Conservation (phyloP, 2,113 vertebrate species). For the Channa maculata region DNA sequence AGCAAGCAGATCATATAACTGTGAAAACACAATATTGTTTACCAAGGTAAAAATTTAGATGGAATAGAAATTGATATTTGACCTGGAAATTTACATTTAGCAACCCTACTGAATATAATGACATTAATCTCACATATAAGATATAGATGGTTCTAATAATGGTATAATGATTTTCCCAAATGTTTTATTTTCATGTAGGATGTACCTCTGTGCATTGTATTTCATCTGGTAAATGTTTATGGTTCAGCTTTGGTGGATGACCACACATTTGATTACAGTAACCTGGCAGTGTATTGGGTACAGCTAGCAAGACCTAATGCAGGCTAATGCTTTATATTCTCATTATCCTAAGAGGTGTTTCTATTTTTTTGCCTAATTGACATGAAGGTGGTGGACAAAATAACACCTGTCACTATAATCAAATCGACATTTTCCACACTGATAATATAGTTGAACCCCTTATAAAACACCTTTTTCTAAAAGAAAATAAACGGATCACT, state of each 20-base stretch:
- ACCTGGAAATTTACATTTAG: background rate
- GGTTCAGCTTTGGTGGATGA: background rate
- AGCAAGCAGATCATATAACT: background rate
- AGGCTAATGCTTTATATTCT: no score
- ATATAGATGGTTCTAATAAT: background rate
- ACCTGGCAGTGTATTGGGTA: no score
- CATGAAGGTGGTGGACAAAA: no score
- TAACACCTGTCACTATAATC: no score
- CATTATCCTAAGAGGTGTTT: no score
- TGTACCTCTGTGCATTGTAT: background rate
- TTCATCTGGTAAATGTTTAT: conserved; percentile 26
- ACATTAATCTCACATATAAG: background rate
- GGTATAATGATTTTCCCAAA: background rate
- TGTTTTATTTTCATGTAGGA: background rate
- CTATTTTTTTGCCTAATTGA: no score
- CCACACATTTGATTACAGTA: background rate
- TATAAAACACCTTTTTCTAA: no score
- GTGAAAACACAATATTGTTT: conserved; percentile 21
- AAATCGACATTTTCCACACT: no score
- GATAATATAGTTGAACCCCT: no score
- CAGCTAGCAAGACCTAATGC: no score
- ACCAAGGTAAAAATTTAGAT: background rate
- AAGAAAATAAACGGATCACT: no score
- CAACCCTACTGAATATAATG: background rate
- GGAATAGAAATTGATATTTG: background rate